These are phyloP conservation scores for Gastrophysa polygoni DNA, from an alignment of 2,888 invertebrate genomes.

Conservation along the genomic window DNA sequence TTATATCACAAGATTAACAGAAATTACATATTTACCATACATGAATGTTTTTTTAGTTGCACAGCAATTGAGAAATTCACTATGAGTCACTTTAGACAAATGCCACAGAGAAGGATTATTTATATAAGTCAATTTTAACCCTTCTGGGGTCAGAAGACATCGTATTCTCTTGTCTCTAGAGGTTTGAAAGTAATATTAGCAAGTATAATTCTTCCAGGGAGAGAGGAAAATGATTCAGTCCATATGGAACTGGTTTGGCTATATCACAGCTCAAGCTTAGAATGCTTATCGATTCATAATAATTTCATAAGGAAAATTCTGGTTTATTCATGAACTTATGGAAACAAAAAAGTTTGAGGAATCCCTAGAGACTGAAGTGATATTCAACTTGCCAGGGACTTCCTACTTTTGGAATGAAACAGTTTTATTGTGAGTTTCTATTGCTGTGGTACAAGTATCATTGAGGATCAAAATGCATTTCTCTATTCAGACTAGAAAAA, in stretches of 20 bases:
- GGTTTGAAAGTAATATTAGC: not conserved
- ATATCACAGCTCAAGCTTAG: not conserved
- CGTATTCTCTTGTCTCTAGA: not conserved
- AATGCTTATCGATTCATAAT: not conserved
- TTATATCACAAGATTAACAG: too few relatives aligned
- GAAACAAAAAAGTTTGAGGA: not conserved
- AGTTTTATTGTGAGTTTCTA: too few relatives aligned
- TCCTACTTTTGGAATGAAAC: too few relatives aligned
- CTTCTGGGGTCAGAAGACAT: not conserved
- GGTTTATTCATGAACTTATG: not conserved
- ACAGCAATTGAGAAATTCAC: not conserved
- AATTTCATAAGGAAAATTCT: not conserved
- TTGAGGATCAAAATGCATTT: too few relatives aligned
- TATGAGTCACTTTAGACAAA: not conserved
- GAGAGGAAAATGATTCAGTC: not conserved
- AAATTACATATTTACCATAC: too few relatives aligned
- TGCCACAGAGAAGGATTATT: not conserved
- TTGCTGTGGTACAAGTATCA: too few relatives aligned
- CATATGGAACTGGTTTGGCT: not conserved
- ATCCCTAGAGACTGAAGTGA: too few relatives aligned
- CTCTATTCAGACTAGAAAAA: too few relatives aligned
- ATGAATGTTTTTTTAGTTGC: too few relatives aligned
- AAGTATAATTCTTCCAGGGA: not conserved
- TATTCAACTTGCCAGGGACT: too few relatives aligned
- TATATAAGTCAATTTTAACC: not conserved